These are phyloP conservation scores for Lasioglossum calceatum DNA, from an alignment of 2,888 invertebrate species.

Conservation along the genomic window DNA sequence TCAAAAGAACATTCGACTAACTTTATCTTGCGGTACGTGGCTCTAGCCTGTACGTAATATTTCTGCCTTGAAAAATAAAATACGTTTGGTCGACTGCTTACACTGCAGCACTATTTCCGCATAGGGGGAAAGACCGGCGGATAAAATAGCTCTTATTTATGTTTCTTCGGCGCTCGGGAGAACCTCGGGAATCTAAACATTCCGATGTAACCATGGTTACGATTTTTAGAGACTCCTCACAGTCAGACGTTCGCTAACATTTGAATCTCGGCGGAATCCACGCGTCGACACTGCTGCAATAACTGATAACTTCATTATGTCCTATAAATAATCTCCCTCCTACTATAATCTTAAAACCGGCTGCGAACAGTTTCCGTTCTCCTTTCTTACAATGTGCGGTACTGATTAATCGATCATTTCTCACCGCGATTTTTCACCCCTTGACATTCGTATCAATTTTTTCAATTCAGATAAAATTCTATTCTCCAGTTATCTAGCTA, in stretches of 20 bases:
- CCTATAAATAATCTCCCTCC: not conserved
- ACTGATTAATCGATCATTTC: not conserved
- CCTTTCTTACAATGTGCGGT: not conserved
- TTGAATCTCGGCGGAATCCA: not conserved
- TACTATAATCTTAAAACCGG: not conserved
- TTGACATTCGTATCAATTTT: not conserved
- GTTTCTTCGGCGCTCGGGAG: not conserved
- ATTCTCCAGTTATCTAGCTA: not conserved
- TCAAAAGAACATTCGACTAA: not conserved
- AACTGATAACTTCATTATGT: not conserved
- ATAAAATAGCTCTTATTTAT: constrained; percentile 18
- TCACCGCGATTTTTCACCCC: not conserved
- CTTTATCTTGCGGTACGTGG: not conserved
- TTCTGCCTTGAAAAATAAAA: not conserved
- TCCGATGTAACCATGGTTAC: not conserved
- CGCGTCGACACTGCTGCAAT: not conserved
- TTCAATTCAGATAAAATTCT: not conserved
- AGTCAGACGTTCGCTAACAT: not conserved
- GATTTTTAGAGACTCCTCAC: not conserved
- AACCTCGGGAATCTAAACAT: not conserved
- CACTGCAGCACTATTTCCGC: not conserved
- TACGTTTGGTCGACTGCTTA: not conserved
- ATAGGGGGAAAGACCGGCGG: not conserved
- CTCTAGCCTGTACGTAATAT: not conserved
- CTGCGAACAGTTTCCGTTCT: not conserved